Base-by-base conservation (phyloP, 2,888 invertebrate species). In the Drosophila leonis region DNA sequence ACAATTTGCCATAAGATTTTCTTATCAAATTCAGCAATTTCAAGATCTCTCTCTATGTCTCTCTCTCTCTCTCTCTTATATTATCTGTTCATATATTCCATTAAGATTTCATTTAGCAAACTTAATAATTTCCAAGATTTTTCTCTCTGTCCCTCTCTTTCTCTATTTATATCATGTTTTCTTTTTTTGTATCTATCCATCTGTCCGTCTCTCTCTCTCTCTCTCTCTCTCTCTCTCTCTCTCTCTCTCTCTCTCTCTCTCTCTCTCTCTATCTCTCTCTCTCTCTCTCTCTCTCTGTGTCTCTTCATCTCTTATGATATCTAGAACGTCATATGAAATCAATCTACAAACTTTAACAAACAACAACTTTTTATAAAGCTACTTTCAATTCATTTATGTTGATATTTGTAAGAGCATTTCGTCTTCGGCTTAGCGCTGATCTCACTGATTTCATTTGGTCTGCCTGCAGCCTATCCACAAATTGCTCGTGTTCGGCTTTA, bases 401-500 rank as follows among this genome's bases (percentile, higher is more conserved):
- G 1, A 33, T 12, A n/a, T 39, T n/a, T 24, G 2, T 0, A 24
- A 24, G 54, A 7, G 54, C 39, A 54, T 39, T 13, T 27, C 4
- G 1, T 27, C 27, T 27, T 39, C 54, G 54, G 4, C 27, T 46
- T 46, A 0, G 35, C 12, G 9, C 35, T 42, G 24, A 20, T 39
- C 27, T 27, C 18, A 3, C 52, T 41, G 13, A 27, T 20, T 6
- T 20, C 51, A 15, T 10, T 24, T 29, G 42, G 6, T 15, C 20
- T 56, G 56, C 56, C 31, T 63, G 18, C 44, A 44, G 65, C 52
- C 83, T 86, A 83, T 73, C 84, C 84, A 88, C 88, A 85, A 85
- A 85, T 85, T 85, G 84, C 83, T 85, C 88, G 84, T 85, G 84
- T 85, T 85, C 86, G 81, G 87, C 75, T 76, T 86, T 88, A 88